Conservation (phyloP, 2,797 vertebrate species). For the Psittacula echo region DNA sequence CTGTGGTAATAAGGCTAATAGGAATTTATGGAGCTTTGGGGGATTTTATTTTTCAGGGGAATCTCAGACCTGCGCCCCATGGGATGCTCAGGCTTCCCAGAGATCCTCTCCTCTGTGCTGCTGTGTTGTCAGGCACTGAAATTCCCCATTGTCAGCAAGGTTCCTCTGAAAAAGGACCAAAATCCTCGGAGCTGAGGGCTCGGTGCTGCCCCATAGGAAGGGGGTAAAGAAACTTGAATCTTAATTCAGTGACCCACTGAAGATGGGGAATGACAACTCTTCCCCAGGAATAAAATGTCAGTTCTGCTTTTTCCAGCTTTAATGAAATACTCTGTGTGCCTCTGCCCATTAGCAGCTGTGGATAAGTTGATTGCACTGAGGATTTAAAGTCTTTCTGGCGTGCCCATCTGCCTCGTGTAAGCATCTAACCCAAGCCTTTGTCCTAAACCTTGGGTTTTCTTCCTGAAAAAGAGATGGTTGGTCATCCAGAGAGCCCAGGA, state of each 20-base stretch:
- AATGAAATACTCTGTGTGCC: not conserved
- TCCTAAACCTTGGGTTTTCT: not conserved
- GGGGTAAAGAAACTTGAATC: not conserved
- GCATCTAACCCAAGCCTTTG: not conserved
- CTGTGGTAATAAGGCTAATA: not conserved
- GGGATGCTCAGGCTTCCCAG: not conserved
- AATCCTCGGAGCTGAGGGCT: not conserved
- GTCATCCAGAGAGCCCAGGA: not conserved
- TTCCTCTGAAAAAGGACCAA: not conserved
- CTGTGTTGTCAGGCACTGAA: accelerated
- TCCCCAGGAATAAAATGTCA: not conserved
- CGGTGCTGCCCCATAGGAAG: accelerated
- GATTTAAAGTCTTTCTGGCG: not conserved
- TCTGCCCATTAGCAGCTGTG: not conserved
- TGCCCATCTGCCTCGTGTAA: not conserved
- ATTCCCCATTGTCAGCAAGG: not conserved
- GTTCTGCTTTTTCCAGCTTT: not conserved
- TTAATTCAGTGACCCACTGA: not conserved
- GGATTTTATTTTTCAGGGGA: not conserved
- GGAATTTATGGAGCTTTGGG: not conserved
- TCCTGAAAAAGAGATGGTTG: accelerated
- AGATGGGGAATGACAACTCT: not conserved
- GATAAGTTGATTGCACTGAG: not conserved
- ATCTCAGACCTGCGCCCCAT: not conserved
- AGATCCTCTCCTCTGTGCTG: not conserved